Evolutionary conservation across 2,113 vertebrate species (phyloP), one percentile per base, ranked within the genome.

Genomic region (Dasyurus viverrinus): DNA sequence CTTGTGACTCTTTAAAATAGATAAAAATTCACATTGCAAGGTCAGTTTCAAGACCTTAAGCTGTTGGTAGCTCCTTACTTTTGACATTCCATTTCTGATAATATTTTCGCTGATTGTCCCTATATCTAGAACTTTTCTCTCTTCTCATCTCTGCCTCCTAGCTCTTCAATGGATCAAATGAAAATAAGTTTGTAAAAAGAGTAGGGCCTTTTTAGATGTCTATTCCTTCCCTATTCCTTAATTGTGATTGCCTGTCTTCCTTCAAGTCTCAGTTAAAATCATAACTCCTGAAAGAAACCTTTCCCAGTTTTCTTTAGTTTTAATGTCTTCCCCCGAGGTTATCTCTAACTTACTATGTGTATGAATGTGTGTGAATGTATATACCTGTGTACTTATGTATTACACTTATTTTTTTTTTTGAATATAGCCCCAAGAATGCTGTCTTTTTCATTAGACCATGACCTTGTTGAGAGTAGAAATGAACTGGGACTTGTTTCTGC

Each of bases 1-100:
- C 60, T 97, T 89, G 42, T 11, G 92, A 53, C 46, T 90, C 89
- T 95, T 94, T 94, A 57, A 50, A 96, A 53, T 25, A 95, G 55
- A 68, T 95, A 93, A 93, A 90, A 89, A 96, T 94, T 94, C n/a
- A 48, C 47, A n/a, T n/a, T 16, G 36, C 57, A 30, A 30, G 27
- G 30, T 60, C 11, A 57, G 2, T 57, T 57, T 57, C 26, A 27
- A 57, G 55, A 9, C 25, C 25, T 25, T 57, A 27, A 57, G 25
- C 26, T 26, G 8, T 57, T 8, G 10, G 25, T 68, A 16, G 30
- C 12, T 68, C 60, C 16, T n/a, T 16, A 76, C 30, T 76, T 76
- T 26, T 19, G 68, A 76, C 16, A 19, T 10, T 76, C 36, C 14
- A 76, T 76, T 76, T 76, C 68, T 76, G 16, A 76, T 16, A 76